These are phyloP conservation scores for Sparus aurata DNA, from an alignment of 2,797 vertebrate genomes.

Conservation along the genomic window DNA sequence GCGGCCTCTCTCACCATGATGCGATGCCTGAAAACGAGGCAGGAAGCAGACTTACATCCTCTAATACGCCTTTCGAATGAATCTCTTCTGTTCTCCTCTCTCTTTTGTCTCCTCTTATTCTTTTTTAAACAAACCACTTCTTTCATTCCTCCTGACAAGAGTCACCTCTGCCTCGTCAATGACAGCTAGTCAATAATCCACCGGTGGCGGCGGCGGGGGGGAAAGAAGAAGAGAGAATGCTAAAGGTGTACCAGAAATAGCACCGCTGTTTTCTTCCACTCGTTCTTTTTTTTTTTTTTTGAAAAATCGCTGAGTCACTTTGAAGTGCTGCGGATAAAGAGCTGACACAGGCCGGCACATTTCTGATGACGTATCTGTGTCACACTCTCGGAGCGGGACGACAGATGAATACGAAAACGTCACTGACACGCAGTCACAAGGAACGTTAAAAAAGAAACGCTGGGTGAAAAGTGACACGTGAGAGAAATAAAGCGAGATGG, in stretches of 20 bases:
- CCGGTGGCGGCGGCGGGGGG: not conserved
- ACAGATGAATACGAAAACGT: constrained; percentile 20
- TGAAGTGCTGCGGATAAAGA: constrained; percentile 40
- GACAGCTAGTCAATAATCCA: constrained; percentile 59
- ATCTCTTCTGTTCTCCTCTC: constrained; percentile 1
- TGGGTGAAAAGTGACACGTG: not conserved
- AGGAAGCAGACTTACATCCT: constrained; percentile 41
- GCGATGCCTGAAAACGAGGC: constrained; percentile 37
- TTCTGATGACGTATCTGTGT: constrained; percentile 51
- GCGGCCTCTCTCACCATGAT: constrained; percentile 34
- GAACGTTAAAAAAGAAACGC: not conserved
- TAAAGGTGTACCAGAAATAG: constrained; percentile 67
- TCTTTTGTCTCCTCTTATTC: constrained; percentile 17
- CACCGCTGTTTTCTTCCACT: constrained; percentile 11
- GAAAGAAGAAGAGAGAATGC: constrained; percentile 33
- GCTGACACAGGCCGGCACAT: constrained; percentile 13
- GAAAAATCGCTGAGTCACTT: constrained; percentile 59
- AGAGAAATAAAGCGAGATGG: not conserved
- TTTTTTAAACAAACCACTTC: constrained; percentile 20
- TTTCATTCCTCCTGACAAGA: constrained; percentile 31
- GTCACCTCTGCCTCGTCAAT: constrained; percentile 41
- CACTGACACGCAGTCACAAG: not conserved
- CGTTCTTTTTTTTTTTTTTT: constrained; percentile 14
- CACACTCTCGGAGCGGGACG: constrained; percentile 8
- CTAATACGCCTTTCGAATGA: constrained; percentile 14